Base-by-base conservation (phyloP, 2,113 vertebrate species). In the Odocoileus virginianus region DNA sequence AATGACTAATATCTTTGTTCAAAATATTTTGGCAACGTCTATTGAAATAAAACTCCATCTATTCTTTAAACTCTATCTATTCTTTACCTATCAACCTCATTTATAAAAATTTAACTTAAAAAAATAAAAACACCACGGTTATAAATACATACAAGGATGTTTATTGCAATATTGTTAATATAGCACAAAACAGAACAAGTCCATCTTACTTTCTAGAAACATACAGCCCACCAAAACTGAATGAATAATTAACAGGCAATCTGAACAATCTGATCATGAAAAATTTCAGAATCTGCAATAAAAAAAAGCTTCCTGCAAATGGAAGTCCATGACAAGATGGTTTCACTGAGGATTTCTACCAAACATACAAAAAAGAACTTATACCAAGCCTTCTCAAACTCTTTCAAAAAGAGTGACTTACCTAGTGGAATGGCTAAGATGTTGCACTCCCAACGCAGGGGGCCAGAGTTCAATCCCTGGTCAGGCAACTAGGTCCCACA, bases 1-100 rank as follows among this genome's bases (percentile, higher is more conserved):
- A 89, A 67, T 7, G 25, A 92, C 40, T 92, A 89, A 89, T 6
- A 61, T 16, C 23, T 87, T 87, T 71, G 16, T 89, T 94, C 28
- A 87, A 95, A 91, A 57, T 91, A 94, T 71, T 95, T n/a, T 96
- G 76, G 43, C 43, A 95, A 86, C 6, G 79, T n/a, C 23, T 30
- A 85, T 13, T 87, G 84, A 92, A 95, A 91, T 57, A 81, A 95
- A 96, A 82, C 25, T 58, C 2, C 2, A 71, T n/a, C 21, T 74
- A 81, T 13, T 93, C 33, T 89, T 91, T 86, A 94, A n/a, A n/a
- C 25, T 58, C 2, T 2, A 71, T n/a, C 21, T 74, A 81, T 13
- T 93, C 33, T 89, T 91, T 86, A 94, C 23, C n/a, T 21, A 60
- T 86, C 21, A 79, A 81, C 6, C 36, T 23, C 6, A 88, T 43